Evolutionary conservation across 1,140 invertebrate genomes (phyloP).

Genomic region (Macrostomum lignano): DNA sequence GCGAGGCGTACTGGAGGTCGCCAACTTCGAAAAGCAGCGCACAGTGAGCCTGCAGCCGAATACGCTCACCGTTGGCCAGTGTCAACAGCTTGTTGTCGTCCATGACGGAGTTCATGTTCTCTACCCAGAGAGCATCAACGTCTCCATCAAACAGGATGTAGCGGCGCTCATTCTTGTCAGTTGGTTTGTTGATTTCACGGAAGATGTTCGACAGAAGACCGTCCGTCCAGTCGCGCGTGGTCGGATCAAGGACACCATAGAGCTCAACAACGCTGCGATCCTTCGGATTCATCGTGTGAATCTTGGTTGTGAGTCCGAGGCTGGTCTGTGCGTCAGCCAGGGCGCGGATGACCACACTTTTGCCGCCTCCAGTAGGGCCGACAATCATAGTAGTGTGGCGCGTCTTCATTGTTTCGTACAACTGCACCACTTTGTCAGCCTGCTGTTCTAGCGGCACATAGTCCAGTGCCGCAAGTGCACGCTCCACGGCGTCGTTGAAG

Average conservation of each 20-base stretch:
- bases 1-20: constrained; percentile 40
- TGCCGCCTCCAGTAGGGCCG: constrained; percentile 61
- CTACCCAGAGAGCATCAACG: constrained; percentile 67
- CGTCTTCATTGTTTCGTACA: constrained; percentile 74
- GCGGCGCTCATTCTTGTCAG: constrained; percentile 37
- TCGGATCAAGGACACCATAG: constrained; percentile 52
- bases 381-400: constrained; percentile 63
- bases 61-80: constrained; percentile 57
- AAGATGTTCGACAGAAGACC: constrained; percentile 63
- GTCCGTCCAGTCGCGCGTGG: constrained; percentile 62
- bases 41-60: constrained; percentile 48
- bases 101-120: constrained; percentile 86
- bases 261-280: constrained; percentile 57
- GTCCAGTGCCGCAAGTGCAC: constrained; percentile 35
- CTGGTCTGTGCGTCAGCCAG: constrained; percentile 45
- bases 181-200: constrained; percentile 51
- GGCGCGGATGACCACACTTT: constrained; percentile 51
- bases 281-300: constrained; percentile 43
- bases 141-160: constrained; percentile 72
- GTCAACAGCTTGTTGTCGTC: constrained; percentile 66
- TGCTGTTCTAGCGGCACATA: constrained; percentile 45
- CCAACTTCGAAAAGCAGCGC: constrained; percentile 60
- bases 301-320: constrained; percentile 43
- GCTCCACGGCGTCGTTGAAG: constrained; percentile 46
- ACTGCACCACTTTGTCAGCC: constrained; percentile 57